Percentiles rank a stretch among this genome's conserved stretches.
phyloP scores from a whole-genome alignment of 2,113 vertebrate species.

The Pseudopipra pipra region DNA sequence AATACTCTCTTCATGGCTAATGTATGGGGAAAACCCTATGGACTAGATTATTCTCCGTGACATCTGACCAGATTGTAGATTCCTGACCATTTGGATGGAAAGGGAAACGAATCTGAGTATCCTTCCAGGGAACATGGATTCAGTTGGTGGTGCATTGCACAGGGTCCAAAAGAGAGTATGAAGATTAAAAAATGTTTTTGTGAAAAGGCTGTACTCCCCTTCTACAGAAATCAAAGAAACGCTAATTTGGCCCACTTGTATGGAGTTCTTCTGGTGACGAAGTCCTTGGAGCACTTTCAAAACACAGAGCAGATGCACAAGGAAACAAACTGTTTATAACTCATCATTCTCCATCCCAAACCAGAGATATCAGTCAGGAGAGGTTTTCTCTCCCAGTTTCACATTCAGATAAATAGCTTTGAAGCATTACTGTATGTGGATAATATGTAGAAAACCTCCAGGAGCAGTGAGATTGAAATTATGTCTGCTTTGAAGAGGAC shows the following conservation, averaged over 20 bases:
- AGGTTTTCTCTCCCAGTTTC: neutral
- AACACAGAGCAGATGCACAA: neutral
- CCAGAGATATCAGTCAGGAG: neutral
- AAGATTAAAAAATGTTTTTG: too few relatives aligned
- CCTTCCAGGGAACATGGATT: neutral
- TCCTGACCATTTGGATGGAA: neutral
- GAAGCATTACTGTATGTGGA: neutral
- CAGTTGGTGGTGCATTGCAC: neutral
- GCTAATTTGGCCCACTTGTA: too few relatives aligned
- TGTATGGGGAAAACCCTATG: neutral
- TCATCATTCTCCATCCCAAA: neutral
- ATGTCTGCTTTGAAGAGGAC: neutral
- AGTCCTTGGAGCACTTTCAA: too few relatives aligned
- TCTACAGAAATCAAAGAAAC: too few relatives aligned
- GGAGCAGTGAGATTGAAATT: neutral
- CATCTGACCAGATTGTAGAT: neutral
- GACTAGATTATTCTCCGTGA: neutral
- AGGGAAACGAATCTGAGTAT: neutral
- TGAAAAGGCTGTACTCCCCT: too few relatives aligned
- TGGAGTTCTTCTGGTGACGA: too few relatives aligned
- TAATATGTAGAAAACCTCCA: neutral
- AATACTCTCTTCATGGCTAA: neutral
- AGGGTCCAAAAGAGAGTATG: too few relatives aligned
- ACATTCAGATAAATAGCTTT: neutral
- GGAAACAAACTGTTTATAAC: neutral